Percentiles rank a stretch among this genome's conserved stretches.
Conservation (phyloP, 2,113 vertebrate species). For the Lagenorhynchus albirostris region DNA sequence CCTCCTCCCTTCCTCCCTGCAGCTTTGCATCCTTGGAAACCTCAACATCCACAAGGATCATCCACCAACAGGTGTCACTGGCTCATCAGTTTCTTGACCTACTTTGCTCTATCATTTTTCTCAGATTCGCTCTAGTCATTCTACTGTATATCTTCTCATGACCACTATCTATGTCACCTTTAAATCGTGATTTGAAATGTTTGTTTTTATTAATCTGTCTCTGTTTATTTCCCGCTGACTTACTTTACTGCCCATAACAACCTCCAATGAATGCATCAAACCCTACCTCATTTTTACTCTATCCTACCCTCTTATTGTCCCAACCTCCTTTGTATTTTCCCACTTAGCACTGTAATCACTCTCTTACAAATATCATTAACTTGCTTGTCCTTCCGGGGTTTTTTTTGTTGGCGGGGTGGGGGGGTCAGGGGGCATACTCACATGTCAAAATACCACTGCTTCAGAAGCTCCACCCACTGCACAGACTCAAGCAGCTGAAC, state of each 20-base stretch:
- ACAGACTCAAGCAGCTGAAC: fast-evolving
- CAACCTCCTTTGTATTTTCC: neutral
- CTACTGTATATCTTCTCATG: fast-evolving
- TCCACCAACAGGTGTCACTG: neutral
- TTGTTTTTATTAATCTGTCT: neutral
- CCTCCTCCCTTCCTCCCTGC: neutral
- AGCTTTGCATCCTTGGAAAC: neutral
- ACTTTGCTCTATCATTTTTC: neutral
- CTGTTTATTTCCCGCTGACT: neutral
- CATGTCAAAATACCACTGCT: neutral
- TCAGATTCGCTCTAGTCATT: neutral
- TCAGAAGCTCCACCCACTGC: fast-evolving
- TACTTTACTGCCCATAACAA: neutral
- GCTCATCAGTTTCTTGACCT: neutral
- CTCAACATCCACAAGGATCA: neutral
- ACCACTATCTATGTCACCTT: neutral
- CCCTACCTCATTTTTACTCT: neutral
- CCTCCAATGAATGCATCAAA: neutral
- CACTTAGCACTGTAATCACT: neutral
- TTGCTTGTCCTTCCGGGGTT: neutral
- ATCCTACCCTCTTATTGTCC: too few species aligned
- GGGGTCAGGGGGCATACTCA: neutral
- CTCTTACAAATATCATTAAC: neutral
- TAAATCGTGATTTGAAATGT: neutral
- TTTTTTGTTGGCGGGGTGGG: too few species aligned